Conservation (phyloP, 2,888 invertebrate species). For the Drosophila austrosaltans region DNA sequence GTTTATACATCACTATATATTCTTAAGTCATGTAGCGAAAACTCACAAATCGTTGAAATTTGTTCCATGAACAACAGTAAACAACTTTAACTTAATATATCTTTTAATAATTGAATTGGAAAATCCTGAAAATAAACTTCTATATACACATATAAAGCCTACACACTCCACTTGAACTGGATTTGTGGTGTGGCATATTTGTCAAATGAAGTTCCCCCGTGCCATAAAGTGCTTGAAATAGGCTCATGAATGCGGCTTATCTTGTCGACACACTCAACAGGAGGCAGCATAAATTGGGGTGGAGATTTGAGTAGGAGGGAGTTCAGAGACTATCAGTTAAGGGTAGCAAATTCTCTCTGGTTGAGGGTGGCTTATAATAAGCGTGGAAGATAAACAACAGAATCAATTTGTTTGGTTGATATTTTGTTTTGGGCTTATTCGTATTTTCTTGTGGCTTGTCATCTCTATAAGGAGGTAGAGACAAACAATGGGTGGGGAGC, state of each 20-base stretch:
- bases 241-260: constrained; percentile 72
- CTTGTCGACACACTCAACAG: constrained; percentile 71
- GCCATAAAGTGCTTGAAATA: constrained; percentile 48
- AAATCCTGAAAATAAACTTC: not conserved
- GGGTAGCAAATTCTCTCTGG: not conserved
- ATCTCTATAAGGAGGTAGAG: constrained; percentile 9
- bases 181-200: constrained; percentile 2
- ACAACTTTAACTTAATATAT: not conserved
- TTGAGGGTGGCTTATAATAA: constrained; percentile 64
- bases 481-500: not conserved
- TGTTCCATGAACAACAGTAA: not conserved
- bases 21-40: too few species aligned
- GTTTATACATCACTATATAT: too few species aligned
- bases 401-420: constrained; percentile 24
- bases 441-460: constrained; percentile 48
- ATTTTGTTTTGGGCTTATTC: constrained; percentile 14
- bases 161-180: constrained; percentile 21
- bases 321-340: constrained; percentile 6
- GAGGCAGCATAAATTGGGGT: not conserved
- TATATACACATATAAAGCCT: constrained; percentile 36
- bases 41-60: not conserved
- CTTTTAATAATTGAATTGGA: constrained; percentile 3
- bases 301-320: not conserved
- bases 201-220: not conserved
- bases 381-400: constrained; percentile 70